Base-by-base conservation (phyloP, 1,140 invertebrate species). In the Calephelis nemesis region DNA sequence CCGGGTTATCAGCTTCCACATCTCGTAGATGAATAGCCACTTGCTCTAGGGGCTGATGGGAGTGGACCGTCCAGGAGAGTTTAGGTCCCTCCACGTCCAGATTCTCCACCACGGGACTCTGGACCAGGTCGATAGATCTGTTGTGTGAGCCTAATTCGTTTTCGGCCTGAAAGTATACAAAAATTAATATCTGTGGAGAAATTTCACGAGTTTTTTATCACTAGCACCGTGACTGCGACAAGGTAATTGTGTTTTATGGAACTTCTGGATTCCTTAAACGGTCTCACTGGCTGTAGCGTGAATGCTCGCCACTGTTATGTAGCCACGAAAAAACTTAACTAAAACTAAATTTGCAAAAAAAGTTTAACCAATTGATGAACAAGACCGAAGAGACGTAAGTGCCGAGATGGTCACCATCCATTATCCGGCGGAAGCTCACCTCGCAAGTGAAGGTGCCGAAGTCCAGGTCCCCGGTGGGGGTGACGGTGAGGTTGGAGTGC, bases 361-460 rank as follows among this genome's bases (percentile, higher is more conserved):
- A 30, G 30, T 30, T 30, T 2, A 1, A 30, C 30, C 30, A 30
- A 30, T 30, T 30, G 30, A 30, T 30, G 30, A 30, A 30, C 30
- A 30, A 30, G 4, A 4, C 30, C 30, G 3, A 30, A 30, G 30
- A 30, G 30, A 4, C 4, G 3, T 30, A 30, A 30, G 30, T 30
- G 2, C 30, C 30, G 30, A 30, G 30, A 30, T 30, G 30, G 30
- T 30, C 30, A 30, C 30, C 30, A 30, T 30, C 30, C 30, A 30
- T 30, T 4, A 30, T 4, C 2, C 4, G 30, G 30, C 30, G 30
- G 30, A 4, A 30, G 30, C 30, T 30, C 30, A 88, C 88, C 80
- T 82, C 81, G 67, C 88, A 90, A 69, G 88, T 88, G 62, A 84
- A 90, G 10, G 85, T 88, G 7, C 88, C 88, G 58, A 88, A 90